A percentile compares a stretch with the other conserved stretches of the same genome.
These are phyloP conservation scores for Euthynnus affinis DNA, from an alignment of 2,797 vertebrate species.

Conservation along the genomic window DNA sequence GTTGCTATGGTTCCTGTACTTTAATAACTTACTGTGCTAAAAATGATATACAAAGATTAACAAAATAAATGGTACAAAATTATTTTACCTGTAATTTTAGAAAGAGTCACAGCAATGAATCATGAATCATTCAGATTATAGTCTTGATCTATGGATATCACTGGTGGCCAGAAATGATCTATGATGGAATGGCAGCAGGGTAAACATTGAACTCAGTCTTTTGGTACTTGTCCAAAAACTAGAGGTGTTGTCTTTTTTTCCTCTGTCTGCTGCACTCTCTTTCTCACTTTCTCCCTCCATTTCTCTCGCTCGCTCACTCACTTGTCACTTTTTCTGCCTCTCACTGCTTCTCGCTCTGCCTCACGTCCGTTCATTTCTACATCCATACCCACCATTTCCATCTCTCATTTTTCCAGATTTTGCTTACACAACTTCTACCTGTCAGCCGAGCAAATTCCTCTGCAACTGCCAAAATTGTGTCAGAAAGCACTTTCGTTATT, in stretches of 20 bases:
- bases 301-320: slow-evolving; percentile 25
- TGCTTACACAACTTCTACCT: slow-evolving; percentile 64
- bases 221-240: slow-evolving; percentile 4
- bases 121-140: slow-evolving; percentile 6
- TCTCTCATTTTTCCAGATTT: slow-evolving; percentile 52
- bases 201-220: slow-evolving; percentile 10
- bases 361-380: slow-evolving; percentile 52
- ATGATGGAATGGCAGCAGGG: slow-evolving; percentile 3
- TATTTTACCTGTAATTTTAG: background rate
- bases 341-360: slow-evolving; percentile 32
- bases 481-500: slow-evolving; percentile 51
- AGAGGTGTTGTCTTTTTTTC: slow-evolving; percentile 15
- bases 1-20: background rate
- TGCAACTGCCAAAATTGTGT: slow-evolving; percentile 56
- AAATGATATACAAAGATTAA: background rate
- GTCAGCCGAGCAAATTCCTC: slow-evolving; percentile 48
- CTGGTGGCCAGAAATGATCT: slow-evolving; percentile 20
- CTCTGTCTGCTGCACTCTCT: slow-evolving; percentile 17
- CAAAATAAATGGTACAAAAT: background rate
- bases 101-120: slow-evolving; percentile 11
- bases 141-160: slow-evolving; percentile 19
- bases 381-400: slow-evolving; percentile 44
- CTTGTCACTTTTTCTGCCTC: slow-evolving; percentile 38
- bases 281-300: slow-evolving; percentile 23
- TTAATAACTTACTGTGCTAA: background rate